Conservation (phyloP, 2,113 vertebrate genomes). For the Sigmodon hispidus region DNA sequence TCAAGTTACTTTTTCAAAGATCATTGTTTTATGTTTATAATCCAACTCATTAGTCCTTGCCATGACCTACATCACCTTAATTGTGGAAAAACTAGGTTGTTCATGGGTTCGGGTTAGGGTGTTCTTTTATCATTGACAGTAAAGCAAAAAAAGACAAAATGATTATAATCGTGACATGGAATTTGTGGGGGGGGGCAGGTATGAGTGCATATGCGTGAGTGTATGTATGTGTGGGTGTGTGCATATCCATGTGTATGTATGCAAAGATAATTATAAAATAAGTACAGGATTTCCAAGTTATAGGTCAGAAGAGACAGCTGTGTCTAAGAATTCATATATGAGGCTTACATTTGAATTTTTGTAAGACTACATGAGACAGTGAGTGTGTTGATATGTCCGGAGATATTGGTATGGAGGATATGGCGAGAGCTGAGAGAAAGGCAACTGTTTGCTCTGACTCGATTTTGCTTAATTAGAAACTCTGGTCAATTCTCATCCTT, state of each 20-base stretch:
- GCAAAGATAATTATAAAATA: neutral
- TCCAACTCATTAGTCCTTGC: neutral
- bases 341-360: neutral
- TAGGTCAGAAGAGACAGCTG: too few relatives aligned
- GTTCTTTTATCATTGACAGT: neutral
- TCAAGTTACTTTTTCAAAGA: neutral
- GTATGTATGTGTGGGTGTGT: neutral
- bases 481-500: neutral
- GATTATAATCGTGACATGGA: neutral
- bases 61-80: neutral
- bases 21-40: neutral
- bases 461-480: neutral
- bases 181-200: neutral
- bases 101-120: too few relatives aligned
- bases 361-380: neutral
- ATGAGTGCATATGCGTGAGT: too few relatives aligned
- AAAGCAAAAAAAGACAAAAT: neutral
- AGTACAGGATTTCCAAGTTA: neutral
- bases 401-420: neutral
- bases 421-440: neutral
- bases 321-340: fast-evolving
- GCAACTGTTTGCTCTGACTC: neutral
- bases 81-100: too few relatives aligned
- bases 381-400: neutral
- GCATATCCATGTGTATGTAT: neutral